These are phyloP conservation scores for Rhagoletis pomonella DNA, from an alignment of 1,140 invertebrate species.

Conservation along the genomic window DNA sequence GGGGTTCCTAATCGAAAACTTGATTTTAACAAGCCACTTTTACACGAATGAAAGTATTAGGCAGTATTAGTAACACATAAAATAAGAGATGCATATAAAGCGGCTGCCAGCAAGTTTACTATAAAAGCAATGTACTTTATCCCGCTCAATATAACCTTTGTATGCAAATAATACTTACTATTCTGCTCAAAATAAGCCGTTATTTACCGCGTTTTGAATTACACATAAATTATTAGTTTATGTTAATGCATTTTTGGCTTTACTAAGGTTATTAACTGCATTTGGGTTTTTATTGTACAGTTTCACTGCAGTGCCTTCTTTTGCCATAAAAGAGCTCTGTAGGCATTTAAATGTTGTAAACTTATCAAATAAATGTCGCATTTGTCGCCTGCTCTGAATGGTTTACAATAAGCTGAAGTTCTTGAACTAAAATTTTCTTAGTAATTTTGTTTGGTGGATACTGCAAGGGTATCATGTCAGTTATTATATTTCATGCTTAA, in stretches of 20 bases:
- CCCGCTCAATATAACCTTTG: no score
- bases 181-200: not conserved
- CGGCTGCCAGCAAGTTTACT: no score
- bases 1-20: no score
- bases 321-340: not conserved
- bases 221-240: not conserved
- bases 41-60: no score
- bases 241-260: not conserved
- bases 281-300: not conserved
- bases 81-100: no score
- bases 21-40: no score
- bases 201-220: not conserved
- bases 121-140: no score
- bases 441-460: not conserved
- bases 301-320: not conserved
- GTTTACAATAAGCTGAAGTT: not conserved
- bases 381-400: not conserved
- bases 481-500: not conserved
- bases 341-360: not conserved
- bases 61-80: no score
- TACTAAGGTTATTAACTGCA: not conserved
- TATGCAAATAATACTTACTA: no score
- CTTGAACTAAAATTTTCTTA: no score
- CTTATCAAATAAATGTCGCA: not conserved
- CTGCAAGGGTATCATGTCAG: not conserved